Evolutionary conservation across 2,797 vertebrate species (phyloP).

Genomic region (Pantherophis alleghaniensis): DNA sequence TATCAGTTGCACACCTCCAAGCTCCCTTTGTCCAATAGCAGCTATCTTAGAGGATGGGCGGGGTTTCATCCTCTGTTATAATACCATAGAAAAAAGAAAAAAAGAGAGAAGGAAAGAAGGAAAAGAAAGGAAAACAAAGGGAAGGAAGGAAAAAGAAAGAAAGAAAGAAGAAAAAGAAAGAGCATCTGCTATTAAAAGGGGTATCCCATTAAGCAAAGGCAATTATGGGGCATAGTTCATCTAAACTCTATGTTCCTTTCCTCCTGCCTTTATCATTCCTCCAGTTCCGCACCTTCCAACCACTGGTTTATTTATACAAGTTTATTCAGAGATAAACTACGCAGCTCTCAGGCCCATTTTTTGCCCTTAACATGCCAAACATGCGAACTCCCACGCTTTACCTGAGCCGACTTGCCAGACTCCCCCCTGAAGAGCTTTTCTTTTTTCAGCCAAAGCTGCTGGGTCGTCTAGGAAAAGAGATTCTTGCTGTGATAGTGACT

Average conservation of each 20-base stretch:
- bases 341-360: not conserved
- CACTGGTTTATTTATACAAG: not conserved
- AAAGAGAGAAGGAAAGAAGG: no score
- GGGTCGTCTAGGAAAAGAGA: slow-evolving; percentile 32
- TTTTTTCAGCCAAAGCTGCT: slow-evolving; percentile 73
- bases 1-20: not conserved
- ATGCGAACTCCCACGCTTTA: slow-evolving; percentile 45
- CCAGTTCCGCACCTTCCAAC: not conserved
- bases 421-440: slow-evolving; percentile 79
- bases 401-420: slow-evolving; percentile 85
- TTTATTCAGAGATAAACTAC: not conserved
- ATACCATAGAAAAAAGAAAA: no score
- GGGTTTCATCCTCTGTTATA: not conserved
- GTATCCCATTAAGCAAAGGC: not conserved
- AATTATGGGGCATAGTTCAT: not conserved
- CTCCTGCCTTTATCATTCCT: not conserved
- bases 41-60: not conserved
- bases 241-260: not conserved
- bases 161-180: not conserved
- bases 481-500: slow-evolving; percentile 53
- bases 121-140: no score
- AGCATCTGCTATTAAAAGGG: not conserved
- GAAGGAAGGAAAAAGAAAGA: no score
- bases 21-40: not conserved
- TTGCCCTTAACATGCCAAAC: not conserved